These are phyloP conservation scores for Andrena bucephala DNA, from an alignment of 2,888 invertebrate species.

Conservation along the genomic window DNA sequence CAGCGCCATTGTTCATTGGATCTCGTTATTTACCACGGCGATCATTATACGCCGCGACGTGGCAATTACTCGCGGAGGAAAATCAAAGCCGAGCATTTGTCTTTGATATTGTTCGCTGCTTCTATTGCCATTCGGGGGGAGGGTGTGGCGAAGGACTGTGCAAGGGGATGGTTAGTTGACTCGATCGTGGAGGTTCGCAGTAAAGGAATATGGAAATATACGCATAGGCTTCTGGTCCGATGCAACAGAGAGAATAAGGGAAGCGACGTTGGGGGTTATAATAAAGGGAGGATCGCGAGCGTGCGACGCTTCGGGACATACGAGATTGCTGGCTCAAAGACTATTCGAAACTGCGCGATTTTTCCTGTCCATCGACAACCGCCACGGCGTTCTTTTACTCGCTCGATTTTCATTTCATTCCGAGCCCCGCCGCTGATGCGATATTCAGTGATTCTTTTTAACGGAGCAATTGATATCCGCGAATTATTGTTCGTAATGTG, in stretches of 20 bases:
- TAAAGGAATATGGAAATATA: conserved; percentile 24
- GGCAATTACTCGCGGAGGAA: neutral
- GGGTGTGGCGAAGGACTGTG: neutral
- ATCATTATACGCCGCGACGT: neutral
- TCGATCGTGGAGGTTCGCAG: neutral
- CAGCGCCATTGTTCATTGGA: conserved; percentile 25
- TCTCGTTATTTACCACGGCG: conserved; percentile 17
- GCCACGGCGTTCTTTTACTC: neutral
- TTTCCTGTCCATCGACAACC: neutral
- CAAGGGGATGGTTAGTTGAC: neutral
- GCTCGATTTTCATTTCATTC: conserved; percentile 15
- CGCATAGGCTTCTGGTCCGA: neutral
- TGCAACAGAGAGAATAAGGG: conserved; percentile 2
- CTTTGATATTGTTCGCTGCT: neutral
- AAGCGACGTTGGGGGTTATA: neutral
- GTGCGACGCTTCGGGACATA: conserved; percentile 4
- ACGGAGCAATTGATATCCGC: too few species aligned
- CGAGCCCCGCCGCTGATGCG: too few species aligned
- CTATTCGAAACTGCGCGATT: conserved; percentile 6
- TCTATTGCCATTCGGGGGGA: neutral
- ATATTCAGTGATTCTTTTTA: too few species aligned
- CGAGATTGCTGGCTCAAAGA: conserved; percentile 9
- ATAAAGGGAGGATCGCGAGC: conserved; percentile 19
- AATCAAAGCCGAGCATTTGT: neutral
- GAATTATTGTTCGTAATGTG: too few species aligned